Evolutionary conservation across 2,888 invertebrate genomes (phyloP).

Genomic region (Anticlea derivata): DNA sequence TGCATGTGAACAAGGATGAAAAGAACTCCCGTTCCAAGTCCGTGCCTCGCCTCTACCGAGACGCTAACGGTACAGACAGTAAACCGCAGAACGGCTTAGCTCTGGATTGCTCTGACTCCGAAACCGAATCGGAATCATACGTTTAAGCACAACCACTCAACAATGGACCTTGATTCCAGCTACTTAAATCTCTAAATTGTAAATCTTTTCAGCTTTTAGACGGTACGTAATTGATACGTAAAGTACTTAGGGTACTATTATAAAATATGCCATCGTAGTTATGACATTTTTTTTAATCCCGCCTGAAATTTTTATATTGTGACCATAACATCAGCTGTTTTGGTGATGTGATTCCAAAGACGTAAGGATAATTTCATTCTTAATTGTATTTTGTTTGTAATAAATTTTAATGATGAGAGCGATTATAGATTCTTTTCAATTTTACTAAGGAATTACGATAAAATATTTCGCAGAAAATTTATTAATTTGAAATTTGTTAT

Average conservation of each 20-base stretch:
- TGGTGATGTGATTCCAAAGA: constrained; percentile 84
- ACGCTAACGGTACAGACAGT: constrained; percentile 65
- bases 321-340: constrained; percentile 81
- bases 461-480: constrained; percentile 28
- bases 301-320: constrained; percentile 74
- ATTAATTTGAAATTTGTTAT: constrained; percentile 34
- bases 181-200: constrained; percentile 8
- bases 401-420: constrained; percentile 41
- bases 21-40: constrained; percentile 75
- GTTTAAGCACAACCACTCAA: constrained; percentile 52
- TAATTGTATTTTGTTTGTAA: constrained; percentile 53
- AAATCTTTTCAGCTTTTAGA: constrained; percentile 37
- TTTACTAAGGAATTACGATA: constrained; percentile 26
- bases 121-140: constrained; percentile 80
- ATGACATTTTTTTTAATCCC: constrained; percentile 64
- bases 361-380: constrained; percentile 78
- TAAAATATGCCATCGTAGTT: constrained; percentile 32
- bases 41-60: constrained; percentile 74
- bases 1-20: constrained; percentile 85
- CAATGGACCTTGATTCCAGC: constrained; percentile 17
- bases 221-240: constrained; percentile 28
- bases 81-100: constrained; percentile 67
- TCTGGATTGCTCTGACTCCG: constrained; percentile 76
- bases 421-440: constrained; percentile 45
- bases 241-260: constrained; percentile 26